Evolutionary conservation across 1,140 invertebrate genomes (phyloP).

Genomic region (Drosophila orena): DNA sequence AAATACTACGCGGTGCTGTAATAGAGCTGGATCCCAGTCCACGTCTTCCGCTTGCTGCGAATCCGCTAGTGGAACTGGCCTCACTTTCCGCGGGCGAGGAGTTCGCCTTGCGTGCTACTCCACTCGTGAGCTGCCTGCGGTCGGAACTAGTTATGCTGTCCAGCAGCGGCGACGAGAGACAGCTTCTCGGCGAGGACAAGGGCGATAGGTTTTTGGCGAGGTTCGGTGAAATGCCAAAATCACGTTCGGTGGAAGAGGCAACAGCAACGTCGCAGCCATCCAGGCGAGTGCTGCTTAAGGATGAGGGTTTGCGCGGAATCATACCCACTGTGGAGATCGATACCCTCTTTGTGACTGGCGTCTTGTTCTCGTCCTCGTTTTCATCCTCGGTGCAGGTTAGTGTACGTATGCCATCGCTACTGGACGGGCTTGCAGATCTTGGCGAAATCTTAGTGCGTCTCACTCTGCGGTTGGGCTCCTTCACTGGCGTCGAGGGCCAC

Average conservation of each 20-base stretch:
- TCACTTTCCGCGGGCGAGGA: conserved; percentile 74
- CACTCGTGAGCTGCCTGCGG: conserved; percentile 31
- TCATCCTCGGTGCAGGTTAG: conserved; percentile 65
- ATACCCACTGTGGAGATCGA: conserved; percentile 14
- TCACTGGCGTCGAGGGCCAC: conserved; percentile 72
- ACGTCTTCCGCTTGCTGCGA: conserved; percentile 15
- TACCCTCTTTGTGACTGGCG: conserved; percentile 53
- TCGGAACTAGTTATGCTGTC: conserved; percentile 70
- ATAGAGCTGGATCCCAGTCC: conserved; percentile 13
- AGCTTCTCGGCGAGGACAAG: conserved; percentile 69
- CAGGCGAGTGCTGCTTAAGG: conserved; percentile 65
- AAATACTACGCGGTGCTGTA: conserved; percentile 51
- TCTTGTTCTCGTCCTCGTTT: conserved; percentile 44
- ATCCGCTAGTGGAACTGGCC: conserved; percentile 55
- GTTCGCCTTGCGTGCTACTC: conserved; percentile 34
- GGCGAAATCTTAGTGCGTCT: conserved; percentile 62
- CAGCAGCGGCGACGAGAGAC: conserved; percentile 65
- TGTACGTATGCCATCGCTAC: conserved; percentile 62
- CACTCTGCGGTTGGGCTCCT: conserved; percentile 43
- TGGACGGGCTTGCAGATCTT: conserved; percentile 43
- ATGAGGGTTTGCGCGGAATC: conserved; percentile 32
- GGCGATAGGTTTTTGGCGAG: conserved; percentile 60
- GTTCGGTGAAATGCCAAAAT: conserved; percentile 69
- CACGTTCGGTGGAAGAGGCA: conserved; percentile 58
- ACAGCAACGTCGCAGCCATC: conserved; percentile 60